Percentiles rank a stretch among this genome's conserved stretches.
Conservation (phyloP, 1,140 invertebrate genomes). For the Drosophila carrolli region DNA sequence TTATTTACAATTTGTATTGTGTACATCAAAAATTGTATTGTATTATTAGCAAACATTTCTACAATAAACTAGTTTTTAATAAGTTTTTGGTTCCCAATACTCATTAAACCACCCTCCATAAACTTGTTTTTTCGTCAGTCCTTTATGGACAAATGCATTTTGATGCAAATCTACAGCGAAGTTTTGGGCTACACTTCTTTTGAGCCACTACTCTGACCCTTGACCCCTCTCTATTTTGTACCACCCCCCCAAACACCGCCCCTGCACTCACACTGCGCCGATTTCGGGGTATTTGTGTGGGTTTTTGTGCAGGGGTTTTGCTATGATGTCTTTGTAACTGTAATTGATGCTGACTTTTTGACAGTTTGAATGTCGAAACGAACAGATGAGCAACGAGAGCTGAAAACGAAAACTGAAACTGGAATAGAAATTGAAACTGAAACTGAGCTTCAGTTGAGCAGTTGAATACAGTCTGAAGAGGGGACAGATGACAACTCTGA, state of each 20-base stretch:
- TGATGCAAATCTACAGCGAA: slow-evolving; percentile 75
- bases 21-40: no score
- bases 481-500: slow-evolving; percentile 68
- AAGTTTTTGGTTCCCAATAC: background rate
- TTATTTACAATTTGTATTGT: no score
- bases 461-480: slow-evolving; percentile 28
- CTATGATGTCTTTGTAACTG: slow-evolving; percentile 76
- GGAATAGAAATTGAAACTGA: slow-evolving; percentile 38
- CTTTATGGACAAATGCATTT: slow-evolving; percentile 72
- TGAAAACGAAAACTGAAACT: slow-evolving; percentile 40
- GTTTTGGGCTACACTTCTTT: slow-evolving; percentile 64
- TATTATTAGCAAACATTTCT: no score
- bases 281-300: slow-evolving; percentile 29
- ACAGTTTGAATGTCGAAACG: slow-evolving; percentile 80
- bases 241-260: background rate
- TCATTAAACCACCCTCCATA: slow-evolving; percentile 23
- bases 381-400: slow-evolving; percentile 64
- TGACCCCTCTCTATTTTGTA: background rate
- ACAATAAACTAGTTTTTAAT: no score
- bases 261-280: slow-evolving; percentile 35
- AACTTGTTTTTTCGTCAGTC: slow-evolving; percentile 14
- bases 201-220: slow-evolving; percentile 48
- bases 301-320: slow-evolving; percentile 22
- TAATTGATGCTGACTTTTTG: slow-evolving; percentile 83
- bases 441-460: slow-evolving; percentile 35